phyloP scores from a whole-genome alignment of 92 coral and sea anemone species.

The Siderastrea siderea region DNA sequence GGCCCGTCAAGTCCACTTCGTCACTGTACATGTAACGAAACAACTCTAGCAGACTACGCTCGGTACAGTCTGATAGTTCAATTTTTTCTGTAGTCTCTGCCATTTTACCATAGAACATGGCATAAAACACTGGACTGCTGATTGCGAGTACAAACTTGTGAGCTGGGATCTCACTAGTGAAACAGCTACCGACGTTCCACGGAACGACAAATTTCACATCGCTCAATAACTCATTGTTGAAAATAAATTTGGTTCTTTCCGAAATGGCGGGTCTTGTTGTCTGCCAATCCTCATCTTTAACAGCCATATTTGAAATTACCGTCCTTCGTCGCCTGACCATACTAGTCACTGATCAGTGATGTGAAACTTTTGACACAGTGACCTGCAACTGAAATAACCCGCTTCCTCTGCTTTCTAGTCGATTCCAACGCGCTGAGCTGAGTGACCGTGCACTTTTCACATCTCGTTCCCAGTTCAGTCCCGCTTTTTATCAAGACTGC shows the following conservation, averaged over 20 bases:
- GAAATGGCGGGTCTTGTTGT: background rate
- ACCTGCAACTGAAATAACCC: too few species aligned
- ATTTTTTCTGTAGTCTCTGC: slow-evolving; percentile 65
- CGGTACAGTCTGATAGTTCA: slow-evolving; percentile 71
- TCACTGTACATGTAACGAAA: slow-evolving; percentile 73
- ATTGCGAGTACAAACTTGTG: slow-evolving; percentile 33
- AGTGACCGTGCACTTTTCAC: too few species aligned
- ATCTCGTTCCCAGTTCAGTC: too few species aligned
- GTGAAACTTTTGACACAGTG: too few species aligned
- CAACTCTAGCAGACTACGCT: slow-evolving; percentile 63
- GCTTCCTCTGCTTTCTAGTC: too few species aligned
- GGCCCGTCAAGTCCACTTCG: slow-evolving; percentile 60
- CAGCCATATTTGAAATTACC: background rate
- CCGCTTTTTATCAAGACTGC: too few species aligned
- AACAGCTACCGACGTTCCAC: too few species aligned
- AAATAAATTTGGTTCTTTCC: background rate
- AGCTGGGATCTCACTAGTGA: background rate
- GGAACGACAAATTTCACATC: slow-evolving; percentile 20
- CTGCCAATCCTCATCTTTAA: background rate
- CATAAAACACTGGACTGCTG: slow-evolving; percentile 76
- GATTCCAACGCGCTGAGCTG: too few species aligned
- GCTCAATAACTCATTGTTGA: slow-evolving; percentile 6
- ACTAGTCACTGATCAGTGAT: too few species aligned
- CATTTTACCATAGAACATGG: slow-evolving; percentile 82
- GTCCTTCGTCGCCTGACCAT: background rate